phyloP scores from a whole-genome alignment of 2,888 invertebrate genomes.

The Drosophila monieri region DNA sequence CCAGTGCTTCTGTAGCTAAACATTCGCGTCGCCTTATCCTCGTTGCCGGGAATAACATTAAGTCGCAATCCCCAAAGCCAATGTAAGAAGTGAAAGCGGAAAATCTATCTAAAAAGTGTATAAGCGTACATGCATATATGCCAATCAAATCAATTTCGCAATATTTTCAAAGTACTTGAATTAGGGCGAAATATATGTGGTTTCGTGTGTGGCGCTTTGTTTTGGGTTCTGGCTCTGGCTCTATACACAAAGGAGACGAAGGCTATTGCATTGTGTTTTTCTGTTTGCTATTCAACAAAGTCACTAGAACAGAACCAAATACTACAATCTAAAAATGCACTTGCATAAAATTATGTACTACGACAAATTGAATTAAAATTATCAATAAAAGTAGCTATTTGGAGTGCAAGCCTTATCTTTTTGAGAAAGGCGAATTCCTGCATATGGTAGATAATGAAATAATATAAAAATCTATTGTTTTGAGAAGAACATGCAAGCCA shows the following conservation, averaged over 20 bases:
- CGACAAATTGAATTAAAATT: background rate
- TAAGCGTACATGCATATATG: background rate
- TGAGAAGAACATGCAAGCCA: background rate
- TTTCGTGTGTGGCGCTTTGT: constrained; percentile 5
- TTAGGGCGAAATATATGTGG: background rate
- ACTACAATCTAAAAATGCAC: constrained; percentile 10
- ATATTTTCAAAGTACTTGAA: background rate
- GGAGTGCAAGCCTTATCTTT: background rate
- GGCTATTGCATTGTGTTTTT: constrained; percentile 8
- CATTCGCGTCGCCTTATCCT: constrained; percentile 35
- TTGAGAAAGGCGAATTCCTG: background rate
- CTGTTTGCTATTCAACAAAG: constrained; percentile 17
- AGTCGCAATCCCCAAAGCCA: constrained; percentile 4
- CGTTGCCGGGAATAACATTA: constrained; percentile 13
- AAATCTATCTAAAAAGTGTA: constrained; percentile 31
- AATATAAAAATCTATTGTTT: background rate
- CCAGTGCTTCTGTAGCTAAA: constrained; percentile 30
- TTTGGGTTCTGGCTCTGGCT: constrained; percentile 12
- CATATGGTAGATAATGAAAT: background rate
- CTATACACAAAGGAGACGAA: constrained; percentile 6
- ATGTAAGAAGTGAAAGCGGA: constrained; percentile 29
- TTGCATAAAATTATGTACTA: background rate
- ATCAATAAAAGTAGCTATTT: background rate
- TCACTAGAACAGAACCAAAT: constrained; percentile 3
- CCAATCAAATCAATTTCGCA: constrained; percentile 8